A percentile compares a stretch with the other conserved stretches of the same genome.
phyloP scores from a whole-genome alignment of 37 sponge, comb jelly and placozoan species.

The Beroe forskalii region DNA sequence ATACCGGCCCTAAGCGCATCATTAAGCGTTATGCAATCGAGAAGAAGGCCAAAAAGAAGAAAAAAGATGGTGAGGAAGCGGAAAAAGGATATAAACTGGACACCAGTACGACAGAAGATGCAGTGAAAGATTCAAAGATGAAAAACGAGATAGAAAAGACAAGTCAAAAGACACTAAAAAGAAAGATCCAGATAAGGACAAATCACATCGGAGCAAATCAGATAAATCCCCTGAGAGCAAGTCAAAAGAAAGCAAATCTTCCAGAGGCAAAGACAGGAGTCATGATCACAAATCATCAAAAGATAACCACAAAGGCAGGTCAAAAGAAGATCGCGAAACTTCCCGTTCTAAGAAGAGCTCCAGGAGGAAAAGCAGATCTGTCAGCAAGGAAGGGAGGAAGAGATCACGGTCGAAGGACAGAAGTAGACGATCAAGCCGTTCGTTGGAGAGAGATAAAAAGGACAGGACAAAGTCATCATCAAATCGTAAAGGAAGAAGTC shows the following conservation, averaged over 20 bases:
- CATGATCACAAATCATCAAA: too few relatives aligned
- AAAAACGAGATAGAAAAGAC: background rate
- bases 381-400: background rate
- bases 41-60: conserved; percentile 59
- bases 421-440: background rate
- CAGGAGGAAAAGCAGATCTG: background rate
- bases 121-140: background rate
- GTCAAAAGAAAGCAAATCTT: too few relatives aligned
- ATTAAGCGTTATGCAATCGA: conserved; percentile 40
- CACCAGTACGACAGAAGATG: background rate
- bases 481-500: conserved; percentile 3
- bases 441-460: background rate
- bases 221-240: background rate
- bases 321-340: too few relatives aligned
- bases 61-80: conserved; percentile 11
- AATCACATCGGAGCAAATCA: too few relatives aligned
- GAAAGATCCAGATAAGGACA: background rate
- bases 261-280: too few relatives aligned
- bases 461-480: background rate
- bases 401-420: background rate
- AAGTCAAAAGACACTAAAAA: background rate
- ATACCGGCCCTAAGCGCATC: conserved; percentile 11
- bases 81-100: background rate
- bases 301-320: too few relatives aligned
- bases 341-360: too few relatives aligned